Base-by-base conservation (phyloP, 2,797 vertebrate species). In the Echiichthys vipera region DNA sequence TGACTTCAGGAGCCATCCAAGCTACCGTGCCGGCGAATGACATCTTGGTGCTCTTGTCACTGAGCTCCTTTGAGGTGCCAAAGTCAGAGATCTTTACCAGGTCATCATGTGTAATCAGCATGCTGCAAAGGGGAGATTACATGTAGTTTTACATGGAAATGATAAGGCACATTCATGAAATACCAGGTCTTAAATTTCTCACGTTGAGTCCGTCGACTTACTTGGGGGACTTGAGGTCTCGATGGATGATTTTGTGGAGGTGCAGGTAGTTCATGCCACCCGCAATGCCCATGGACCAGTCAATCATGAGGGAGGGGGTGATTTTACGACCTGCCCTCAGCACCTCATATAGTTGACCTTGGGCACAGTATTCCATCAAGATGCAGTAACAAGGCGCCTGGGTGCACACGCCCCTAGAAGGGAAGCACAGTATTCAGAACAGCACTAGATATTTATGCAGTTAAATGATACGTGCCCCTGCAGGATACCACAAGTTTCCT, bases 1-100 rank as follows among this genome's bases (percentile, higher is more conserved):
- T 99, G 36, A 99, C 98, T 87, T 99, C 98, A 0, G 97, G 97
- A 0, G 98, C 98, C 98, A 99, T 99, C 98, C 98, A 99, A 83
- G 98, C 97, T 71, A 99, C 97, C 0, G 97, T 98, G 76, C 98
- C 97, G 0, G 98, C 98, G 2, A 99, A 99, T 10, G 97, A 98
- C 98, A 99, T 99, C 94, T 98, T 98, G 89, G 97, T 99, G 94
- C 98, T 99, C 88, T 99, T 99, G 92, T 99, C 98, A 6, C 96
- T 96, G 84, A 99, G 93, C 85, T 98, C 97, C 90, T 97, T 98
- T 39, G 98, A 98, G 32, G 97, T 99, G 80, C 98, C 97, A 14
- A 99, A 99, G 91, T 99, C 98, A 0, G 97, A 99, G 93, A 99
- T 99, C 94, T 99, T 99, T 77, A 99, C 97, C 92, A 98, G 93